Base-by-base conservation (phyloP, 2,888 invertebrate species). In the Lottia gigantea region DNA sequence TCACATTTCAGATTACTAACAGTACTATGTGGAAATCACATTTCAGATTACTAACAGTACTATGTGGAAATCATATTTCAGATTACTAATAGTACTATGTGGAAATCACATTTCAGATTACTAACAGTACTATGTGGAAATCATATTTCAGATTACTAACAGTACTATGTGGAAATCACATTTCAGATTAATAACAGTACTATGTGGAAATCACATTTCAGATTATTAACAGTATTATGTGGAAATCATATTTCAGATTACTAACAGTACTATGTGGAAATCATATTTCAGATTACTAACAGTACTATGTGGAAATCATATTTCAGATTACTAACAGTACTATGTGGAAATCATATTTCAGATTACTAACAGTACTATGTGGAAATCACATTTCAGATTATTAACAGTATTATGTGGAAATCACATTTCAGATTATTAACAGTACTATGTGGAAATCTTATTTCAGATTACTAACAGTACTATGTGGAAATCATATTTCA, bases 291-390 rank as follows among this genome's bases (percentile, higher is more conserved):
- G 80, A 64, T 79, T 4, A 65, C 73, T 11, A 66, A 78, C 19
- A 78, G 80, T 74, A 68, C 70, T 62, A 74, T 75, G 12, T 78
- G 78, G 78, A 68, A 70, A 70, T 47, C 77, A 45, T 70, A 72
- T 31, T 66, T 67, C 68, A 80, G 80, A 64, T 79, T 4, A 65
- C 73, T 7, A 66, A 78, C 19, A 78, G 80, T 74, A 67, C 70
- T 62, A 74, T 75, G 12, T 78, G 79, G 78, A 68, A 70, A 14
- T 62, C 4, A 14, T 23, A 45, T 66, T 64, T 11, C 68, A 80
- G 80, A 65, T 79, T 7, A 66, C 72, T 12, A 67, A 40, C 40
- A 40, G 40, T 40, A 68, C 70, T 61, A 74, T 75, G 14, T 78
- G 79, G 77, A 68, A 70, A 14, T 62, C 4, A 11, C 15, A 26